Percentiles rank a stretch among this genome's conserved stretches.
Conservation (phyloP, 2,888 invertebrate species). For the Mayetiola destructor region DNA sequence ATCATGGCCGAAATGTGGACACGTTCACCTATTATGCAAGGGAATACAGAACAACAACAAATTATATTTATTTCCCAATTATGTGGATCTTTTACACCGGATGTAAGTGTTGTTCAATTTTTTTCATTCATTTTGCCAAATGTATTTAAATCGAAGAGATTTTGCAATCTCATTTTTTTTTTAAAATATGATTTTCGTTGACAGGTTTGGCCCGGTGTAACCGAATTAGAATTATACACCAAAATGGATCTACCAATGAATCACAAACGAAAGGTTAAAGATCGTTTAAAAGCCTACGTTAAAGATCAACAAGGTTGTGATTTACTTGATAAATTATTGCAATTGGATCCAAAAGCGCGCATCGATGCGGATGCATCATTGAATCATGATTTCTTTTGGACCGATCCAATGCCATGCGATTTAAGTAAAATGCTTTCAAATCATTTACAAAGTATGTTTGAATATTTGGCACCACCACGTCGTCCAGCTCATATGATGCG, state of each 20-base stretch:
- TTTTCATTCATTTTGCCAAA: neutral
- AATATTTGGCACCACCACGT: slow-evolving; percentile 69
- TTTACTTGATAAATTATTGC: slow-evolving; percentile 77
- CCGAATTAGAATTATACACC: slow-evolving; percentile 70
- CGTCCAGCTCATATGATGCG: slow-evolving; percentile 52
- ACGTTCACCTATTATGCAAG: slow-evolving; percentile 84
- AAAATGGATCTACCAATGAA: slow-evolving; percentile 78
- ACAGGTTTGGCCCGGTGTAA: slow-evolving; percentile 72
- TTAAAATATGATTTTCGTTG: too few species aligned
- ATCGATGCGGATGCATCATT: slow-evolving; percentile 82
- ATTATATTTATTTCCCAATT: slow-evolving; percentile 85
- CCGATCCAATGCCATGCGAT: slow-evolving; percentile 89
- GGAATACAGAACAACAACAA: slow-evolving; percentile 93
- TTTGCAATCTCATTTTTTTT: slow-evolving; percentile 42
- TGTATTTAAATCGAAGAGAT: neutral
- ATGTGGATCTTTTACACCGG: slow-evolving; percentile 88
- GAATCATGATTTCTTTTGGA: slow-evolving; percentile 98
- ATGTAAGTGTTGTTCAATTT: neutral
- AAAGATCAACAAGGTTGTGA: slow-evolving; percentile 87
- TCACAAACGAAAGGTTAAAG: slow-evolving; percentile 74
- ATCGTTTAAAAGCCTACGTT: slow-evolving; percentile 74
- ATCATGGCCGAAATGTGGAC: slow-evolving; percentile 99
- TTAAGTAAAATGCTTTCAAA: slow-evolving; percentile 83
- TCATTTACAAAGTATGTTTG: slow-evolving; percentile 86
- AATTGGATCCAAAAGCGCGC: slow-evolving; percentile 80